Evolutionary conservation across 2,888 invertebrate genomes (phyloP), one percentile per base, ranked within the genome.

Genomic region (Melanophora roralis): DNA sequence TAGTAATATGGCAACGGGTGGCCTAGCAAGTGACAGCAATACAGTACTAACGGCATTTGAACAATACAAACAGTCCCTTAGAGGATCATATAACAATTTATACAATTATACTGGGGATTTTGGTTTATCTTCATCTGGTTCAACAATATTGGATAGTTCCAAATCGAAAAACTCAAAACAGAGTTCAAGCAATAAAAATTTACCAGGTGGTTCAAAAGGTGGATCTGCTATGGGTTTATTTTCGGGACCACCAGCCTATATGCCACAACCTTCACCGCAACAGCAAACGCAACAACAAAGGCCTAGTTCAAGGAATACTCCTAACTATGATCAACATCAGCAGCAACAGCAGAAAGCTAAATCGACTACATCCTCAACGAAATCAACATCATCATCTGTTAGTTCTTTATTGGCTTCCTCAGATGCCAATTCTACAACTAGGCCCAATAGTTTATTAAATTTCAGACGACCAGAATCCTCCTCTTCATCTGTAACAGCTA

Each of bases 101-200:
- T 78, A 77, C 43, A 78, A 78, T 68, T 83, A 82, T 59, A 67
- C 78, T 1, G 77, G 76, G 6, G 82, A 82, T 51, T 82, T 77
- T 67, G 69, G 79, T 9, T 57, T 74, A 38, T 72, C 79, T 12
- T 79, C 76, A 11, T 62, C 79, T 2, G 79, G 73, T 19, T 79
- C 79, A 43, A 74, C 82, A 11, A 82, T 74, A 38, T 67, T 79
- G 43, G 73, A 78, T 49, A 81, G 69, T 45, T 76, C 81, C 0
- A 81, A 81, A 45, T 43, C 73, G 7, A 81, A 78, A 78, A 65
- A 27, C n/a, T 49, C 64, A 1, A 77, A 77, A 19, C 76, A 76
- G 0, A 21, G 68, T 16, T 1, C 53, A 9, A 74, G 16, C 43
- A 65, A 60, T 60, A 74, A 73, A 73, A 79, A 73, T 74, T 55